phyloP scores from a whole-genome alignment of 2,113 vertebrate species.

The Chascanopsetta lugubris region DNA sequence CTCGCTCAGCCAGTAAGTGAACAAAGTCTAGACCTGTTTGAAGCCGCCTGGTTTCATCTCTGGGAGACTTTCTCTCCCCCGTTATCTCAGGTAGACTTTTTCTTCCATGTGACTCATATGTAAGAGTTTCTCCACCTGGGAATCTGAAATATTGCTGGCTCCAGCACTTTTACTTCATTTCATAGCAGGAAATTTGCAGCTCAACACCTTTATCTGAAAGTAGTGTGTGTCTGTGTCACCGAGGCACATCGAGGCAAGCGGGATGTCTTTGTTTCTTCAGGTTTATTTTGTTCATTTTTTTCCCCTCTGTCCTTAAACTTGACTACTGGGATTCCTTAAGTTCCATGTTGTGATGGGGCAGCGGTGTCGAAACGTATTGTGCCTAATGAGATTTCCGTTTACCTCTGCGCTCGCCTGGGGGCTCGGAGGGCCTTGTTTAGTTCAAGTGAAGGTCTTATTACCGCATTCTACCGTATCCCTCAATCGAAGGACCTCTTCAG shows the following conservation, averaged over 20 bases:
- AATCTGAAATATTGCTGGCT: constrained; percentile 77
- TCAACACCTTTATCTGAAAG: constrained; percentile 55
- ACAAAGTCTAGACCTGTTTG: constrained; percentile 63
- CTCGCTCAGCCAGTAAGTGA: constrained; percentile 31
- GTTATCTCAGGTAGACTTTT: constrained; percentile 50
- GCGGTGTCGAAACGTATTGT: constrained; percentile 60
- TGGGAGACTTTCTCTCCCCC: constrained; percentile 21
- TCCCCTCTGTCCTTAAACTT: constrained; percentile 58
- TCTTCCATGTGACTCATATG: constrained; percentile 69
- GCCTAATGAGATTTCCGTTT: constrained; percentile 79
- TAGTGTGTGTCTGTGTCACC: constrained; percentile 46
- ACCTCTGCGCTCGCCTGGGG: constrained; percentile 51
- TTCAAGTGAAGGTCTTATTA: constrained; percentile 81
- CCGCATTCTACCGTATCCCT: constrained; percentile 72
- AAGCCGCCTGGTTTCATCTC: constrained; percentile 73
- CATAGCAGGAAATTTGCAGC: constrained; percentile 69
- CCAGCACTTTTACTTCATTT: constrained; percentile 74
- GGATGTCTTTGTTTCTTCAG: constrained; percentile 52
- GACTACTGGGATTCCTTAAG: constrained; percentile 60
- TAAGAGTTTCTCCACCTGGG: constrained; percentile 71
- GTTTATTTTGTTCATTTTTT: constrained; percentile 36
- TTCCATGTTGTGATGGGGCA: constrained; percentile 59
- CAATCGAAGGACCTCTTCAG: constrained; percentile 62
- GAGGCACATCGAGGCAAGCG: constrained; percentile 32
- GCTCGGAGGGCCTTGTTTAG: constrained; percentile 58